Conservation (phyloP, 2,888 invertebrate genomes). For the Perizoma flavofasciatum region DNA sequence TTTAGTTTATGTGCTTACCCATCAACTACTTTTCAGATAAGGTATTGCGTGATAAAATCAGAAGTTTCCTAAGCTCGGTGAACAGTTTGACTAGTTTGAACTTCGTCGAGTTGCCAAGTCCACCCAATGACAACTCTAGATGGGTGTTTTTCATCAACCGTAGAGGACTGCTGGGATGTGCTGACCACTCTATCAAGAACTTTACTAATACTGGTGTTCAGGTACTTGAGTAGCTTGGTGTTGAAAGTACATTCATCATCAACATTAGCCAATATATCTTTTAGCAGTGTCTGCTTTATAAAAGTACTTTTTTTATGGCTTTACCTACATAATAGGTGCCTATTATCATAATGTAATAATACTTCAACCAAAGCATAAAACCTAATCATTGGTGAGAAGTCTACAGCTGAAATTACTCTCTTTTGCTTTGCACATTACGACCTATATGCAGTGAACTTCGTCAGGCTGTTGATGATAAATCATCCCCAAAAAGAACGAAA, state of each 20-base stretch:
- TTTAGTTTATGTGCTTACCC: not conserved
- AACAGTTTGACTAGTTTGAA: constrained; percentile 50
- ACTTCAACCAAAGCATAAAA: too few relatives aligned
- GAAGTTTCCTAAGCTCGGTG: constrained; percentile 51
- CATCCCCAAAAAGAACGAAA: too few relatives aligned
- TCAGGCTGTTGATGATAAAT: too few relatives aligned
- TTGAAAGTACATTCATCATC: not conserved
- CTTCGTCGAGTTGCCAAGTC: constrained; percentile 58
- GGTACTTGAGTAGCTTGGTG: constrained; percentile 43
- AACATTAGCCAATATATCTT: too few relatives aligned
- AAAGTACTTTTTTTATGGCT: too few relatives aligned
- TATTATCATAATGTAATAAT: too few relatives aligned
- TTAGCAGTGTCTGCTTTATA: too few relatives aligned
- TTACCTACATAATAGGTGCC: too few relatives aligned
- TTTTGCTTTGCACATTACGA: too few relatives aligned
- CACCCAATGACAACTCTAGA: constrained; percentile 55
- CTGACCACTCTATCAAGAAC: constrained; percentile 52
- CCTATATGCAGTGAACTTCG: too few relatives aligned
- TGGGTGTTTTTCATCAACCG: constrained; percentile 70
- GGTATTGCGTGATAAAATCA: constrained; percentile 62
- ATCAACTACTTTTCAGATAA: constrained; percentile 53
- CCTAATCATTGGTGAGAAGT: too few relatives aligned
- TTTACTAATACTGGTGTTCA: constrained; percentile 63
- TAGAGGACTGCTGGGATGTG: constrained; percentile 54
- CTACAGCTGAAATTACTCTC: too few relatives aligned